A percentile compares a stretch with the other conserved stretches of the same genome.
These are phyloP conservation scores for Microvelia longipes DNA, from an alignment of 1,140 invertebrate species.

Conservation along the genomic window DNA sequence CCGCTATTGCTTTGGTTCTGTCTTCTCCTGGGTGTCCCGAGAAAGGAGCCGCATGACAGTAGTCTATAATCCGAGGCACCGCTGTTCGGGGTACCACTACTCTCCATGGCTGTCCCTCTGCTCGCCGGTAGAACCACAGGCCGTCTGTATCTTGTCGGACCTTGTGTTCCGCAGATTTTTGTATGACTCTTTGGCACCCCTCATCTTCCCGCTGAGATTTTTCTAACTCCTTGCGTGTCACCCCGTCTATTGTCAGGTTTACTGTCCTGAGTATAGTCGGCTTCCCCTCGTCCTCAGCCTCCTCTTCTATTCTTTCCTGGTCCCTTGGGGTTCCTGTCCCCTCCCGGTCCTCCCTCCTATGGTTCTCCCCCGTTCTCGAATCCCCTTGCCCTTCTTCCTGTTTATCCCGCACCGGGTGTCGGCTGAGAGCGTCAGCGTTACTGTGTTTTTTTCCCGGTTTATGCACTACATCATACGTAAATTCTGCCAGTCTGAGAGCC, in stretches of 20 bases:
- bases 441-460: background rate
- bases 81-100: background rate
- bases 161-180: background rate
- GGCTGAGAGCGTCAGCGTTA: background rate
- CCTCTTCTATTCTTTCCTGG: no score
- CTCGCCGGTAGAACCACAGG: background rate
- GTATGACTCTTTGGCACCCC: background rate
- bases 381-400: background rate
- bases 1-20: constrained; percentile 13
- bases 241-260: background rate
- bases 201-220: background rate
- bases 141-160: background rate
- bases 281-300: no score
- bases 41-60: constrained; percentile 6
- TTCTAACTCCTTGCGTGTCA: background rate
- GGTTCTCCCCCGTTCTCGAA: background rate
- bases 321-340: no score
- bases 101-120: background rate
- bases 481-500: constrained; percentile 29
- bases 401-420: background rate
- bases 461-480: background rate
- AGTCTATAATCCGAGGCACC: background rate
- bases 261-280: background rate
- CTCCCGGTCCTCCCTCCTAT: no score
- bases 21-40: constrained; percentile 17